Evolutionary conservation across 2,888 invertebrate genomes (phyloP), one percentile per base, ranked within the genome.

Genomic region (Dioctria rufipes): DNA sequence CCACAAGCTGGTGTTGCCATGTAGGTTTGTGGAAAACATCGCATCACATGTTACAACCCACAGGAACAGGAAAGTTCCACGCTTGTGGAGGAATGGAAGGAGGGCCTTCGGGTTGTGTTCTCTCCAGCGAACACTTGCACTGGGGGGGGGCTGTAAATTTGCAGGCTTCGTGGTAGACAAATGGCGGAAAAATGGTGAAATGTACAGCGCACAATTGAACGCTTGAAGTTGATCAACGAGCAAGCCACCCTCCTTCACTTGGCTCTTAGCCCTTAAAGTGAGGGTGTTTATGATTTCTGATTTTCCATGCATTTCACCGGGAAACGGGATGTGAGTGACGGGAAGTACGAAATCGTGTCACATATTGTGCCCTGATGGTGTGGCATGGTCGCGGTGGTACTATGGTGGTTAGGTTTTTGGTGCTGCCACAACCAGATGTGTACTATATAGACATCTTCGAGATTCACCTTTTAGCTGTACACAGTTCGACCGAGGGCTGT

Each of bases 241-340:
- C 39, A 39, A 5, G n/a, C 46, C 54, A 39, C 77, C 51, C 77
- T 77, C 49, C 11, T 40, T 63, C 39, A 3, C 37, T n/a, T 5
- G 5, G 63, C 25, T 46, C 8, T 49, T 13, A 61, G 46, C 63
- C 77, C 37, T 58, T 63, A 13, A 49, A 61, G 49, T 63, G 77
- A 39, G 77, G 77, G 77, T 77, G 77, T 77, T 77, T 77, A 77
- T 77, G 77, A 77, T 77, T 77, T 77, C 77, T 63, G 77, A 77
- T 77, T 77, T 63, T 43, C 58, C 77, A 77, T 63, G 77, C 77
- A 63, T 58, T 75, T 75, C 77, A 63, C 61, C 63, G 46, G 39
- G 13, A n/a, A 11, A 13, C 46, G 39, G 6, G 11, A 39, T 63
- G 13, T 39, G 71, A 43, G 4, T 66, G 61, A 25, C 6, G 61